A percentile compares a stretch with the other conserved stretches of the same genome.
These are phyloP conservation scores for Syrmaticus mikado DNA, from an alignment of 2,113 vertebrate genomes.

Conservation along the genomic window DNA sequence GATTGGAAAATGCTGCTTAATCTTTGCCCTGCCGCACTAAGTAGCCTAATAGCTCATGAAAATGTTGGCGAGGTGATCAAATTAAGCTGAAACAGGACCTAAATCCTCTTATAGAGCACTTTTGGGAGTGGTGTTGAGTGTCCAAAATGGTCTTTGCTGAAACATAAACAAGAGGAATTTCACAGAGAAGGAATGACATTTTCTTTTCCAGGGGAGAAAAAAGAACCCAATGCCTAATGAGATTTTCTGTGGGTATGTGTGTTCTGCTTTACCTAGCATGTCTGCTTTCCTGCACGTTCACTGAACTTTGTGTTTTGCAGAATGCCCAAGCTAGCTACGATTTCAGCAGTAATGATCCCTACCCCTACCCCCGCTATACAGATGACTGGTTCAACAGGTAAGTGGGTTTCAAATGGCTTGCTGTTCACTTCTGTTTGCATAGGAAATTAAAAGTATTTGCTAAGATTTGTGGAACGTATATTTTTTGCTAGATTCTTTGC, in stretches of 20 bases:
- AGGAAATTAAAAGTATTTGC: background rate
- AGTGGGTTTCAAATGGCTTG: background rate
- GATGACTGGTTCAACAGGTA: constrained; percentile 99
- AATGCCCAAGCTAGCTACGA: constrained; percentile 98
- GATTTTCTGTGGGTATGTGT: background rate
- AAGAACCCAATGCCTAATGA: background rate
- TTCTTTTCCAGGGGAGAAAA: background rate
- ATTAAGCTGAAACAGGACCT: background rate
- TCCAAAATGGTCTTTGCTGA: background rate
- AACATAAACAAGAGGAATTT: background rate
- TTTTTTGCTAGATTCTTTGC: background rate
- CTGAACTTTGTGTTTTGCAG: constrained; percentile 83
- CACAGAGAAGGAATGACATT: background rate
- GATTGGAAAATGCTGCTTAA: background rate
- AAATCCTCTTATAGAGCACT: background rate
- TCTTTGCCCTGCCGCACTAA: background rate
- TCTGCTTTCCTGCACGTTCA: background rate
- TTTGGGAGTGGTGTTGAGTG: background rate
- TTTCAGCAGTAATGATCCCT: constrained; percentile 99
- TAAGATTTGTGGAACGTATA: background rate
- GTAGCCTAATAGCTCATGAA: background rate
- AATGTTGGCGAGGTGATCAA: background rate
- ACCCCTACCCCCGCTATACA: constrained; percentile 96
- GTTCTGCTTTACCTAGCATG: background rate
- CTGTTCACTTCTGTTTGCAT: background rate